Evolutionary conservation across 2,113 vertebrate species (phyloP).

Genomic region (Sinosuthora webbiana): DNA sequence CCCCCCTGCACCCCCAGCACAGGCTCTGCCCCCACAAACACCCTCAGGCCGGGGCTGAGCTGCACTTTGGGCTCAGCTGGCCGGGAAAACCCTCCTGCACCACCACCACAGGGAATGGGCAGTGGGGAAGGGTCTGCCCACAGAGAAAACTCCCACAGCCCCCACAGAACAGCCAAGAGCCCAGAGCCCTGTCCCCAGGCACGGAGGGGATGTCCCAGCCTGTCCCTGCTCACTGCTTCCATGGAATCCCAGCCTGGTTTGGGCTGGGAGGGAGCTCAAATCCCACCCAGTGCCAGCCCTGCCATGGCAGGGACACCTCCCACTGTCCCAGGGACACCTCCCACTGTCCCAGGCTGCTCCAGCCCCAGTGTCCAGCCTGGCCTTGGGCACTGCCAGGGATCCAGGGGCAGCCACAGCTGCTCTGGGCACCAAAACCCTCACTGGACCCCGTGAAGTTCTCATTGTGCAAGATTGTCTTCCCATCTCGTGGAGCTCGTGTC

Average conservation of each 20-base stretch:
- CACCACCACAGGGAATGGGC: fast-evolving
- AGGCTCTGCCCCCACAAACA: background rate
- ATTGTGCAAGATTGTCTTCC: background rate
- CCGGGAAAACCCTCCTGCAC: fast-evolving
- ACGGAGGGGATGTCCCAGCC: fast-evolving
- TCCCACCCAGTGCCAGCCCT: background rate
- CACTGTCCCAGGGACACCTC: background rate
- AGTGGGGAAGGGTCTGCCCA: fast-evolving
- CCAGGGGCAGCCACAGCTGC: background rate
- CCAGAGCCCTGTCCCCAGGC: fast-evolving
- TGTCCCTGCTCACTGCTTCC: background rate
- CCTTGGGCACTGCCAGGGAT: background rate
- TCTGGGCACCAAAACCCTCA: background rate
- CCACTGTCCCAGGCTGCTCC: background rate
- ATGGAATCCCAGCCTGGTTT: background rate
- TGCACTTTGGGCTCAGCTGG: background rate
- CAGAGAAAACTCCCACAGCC: fast-evolving
- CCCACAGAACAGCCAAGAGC: fast-evolving
- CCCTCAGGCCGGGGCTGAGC: too few relatives aligned
- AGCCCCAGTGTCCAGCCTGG: background rate
- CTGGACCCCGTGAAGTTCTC: background rate
- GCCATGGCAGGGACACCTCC: background rate
- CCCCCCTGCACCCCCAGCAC: background rate
- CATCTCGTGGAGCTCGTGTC: background rate
- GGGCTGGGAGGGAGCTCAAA: fast-evolving